phyloP scores from a whole-genome alignment of 2,888 invertebrate species.

The Therioaphis trifolii region DNA sequence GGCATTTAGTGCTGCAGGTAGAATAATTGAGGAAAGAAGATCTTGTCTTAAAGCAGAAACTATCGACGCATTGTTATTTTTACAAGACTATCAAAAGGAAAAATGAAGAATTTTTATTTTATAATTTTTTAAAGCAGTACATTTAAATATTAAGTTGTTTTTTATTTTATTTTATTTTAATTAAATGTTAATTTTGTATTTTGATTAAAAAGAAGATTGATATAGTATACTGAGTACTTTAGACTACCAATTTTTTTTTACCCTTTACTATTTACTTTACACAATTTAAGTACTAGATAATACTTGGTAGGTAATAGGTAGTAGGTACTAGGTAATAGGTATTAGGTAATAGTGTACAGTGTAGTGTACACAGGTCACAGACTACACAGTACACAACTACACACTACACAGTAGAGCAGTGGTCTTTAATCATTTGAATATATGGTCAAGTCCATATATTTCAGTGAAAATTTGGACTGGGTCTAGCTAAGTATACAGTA shows the following conservation, averaged over 20 bases:
- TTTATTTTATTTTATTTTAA: constrained; percentile 18
- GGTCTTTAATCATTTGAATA: no score
- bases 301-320: no score
- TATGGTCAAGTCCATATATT: no score
- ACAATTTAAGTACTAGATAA: neutral
- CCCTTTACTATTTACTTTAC: constrained; percentile 11
- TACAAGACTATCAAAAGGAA: constrained; percentile 20
- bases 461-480: no score
- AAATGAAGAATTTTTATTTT: constrained; percentile 6
- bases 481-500: no score
- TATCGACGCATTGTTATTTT: neutral
- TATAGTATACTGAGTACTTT: constrained; percentile 8
- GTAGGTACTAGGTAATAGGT: no score
- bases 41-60: constrained; percentile 3
- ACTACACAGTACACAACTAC: no score
- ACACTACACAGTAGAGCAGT: no score
- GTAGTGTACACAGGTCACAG: no score
- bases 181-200: constrained; percentile 2
- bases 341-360: no score
- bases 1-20: constrained; percentile 17
- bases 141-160: constrained; percentile 16
- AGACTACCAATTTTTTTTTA: neutral
- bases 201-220: constrained; percentile 23
- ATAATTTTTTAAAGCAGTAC: constrained; percentile 13
- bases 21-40: constrained; percentile 30